Evolutionary conservation across 2,888 invertebrate species (phyloP).

Genomic region (Antitype chi): DNA sequence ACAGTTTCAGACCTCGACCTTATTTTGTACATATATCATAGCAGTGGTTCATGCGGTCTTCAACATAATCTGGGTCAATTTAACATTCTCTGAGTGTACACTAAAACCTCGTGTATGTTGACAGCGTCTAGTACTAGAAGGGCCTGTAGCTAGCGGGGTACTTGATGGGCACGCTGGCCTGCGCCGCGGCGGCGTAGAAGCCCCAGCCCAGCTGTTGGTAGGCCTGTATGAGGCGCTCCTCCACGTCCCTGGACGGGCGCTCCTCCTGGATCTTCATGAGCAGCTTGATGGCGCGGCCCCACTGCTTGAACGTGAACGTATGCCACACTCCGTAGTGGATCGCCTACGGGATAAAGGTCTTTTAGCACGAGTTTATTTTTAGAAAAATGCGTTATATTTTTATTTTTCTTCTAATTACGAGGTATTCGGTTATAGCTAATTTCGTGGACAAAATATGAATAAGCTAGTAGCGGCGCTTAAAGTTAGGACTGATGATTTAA

Average conservation of each 20-base stretch:
- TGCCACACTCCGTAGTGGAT: conserved; percentile 96
- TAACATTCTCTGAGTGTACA: conserved; percentile 43
- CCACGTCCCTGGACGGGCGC: conserved; percentile 93
- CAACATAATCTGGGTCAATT: conserved; percentile 2
- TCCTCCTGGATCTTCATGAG: conserved; percentile 95
- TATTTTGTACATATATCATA: neutral
- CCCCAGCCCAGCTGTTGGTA: conserved; percentile 93
- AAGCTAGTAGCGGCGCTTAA: neutral
- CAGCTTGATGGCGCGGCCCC: conserved; percentile 95
- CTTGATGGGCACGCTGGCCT: conserved; percentile 91
- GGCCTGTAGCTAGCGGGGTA: conserved; percentile 93
- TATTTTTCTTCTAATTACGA: neutral
- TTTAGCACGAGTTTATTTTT: too few relatives aligned
- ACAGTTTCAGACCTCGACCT: neutral
- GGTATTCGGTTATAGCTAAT: neutral
- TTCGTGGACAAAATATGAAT: neutral
- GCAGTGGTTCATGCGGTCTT: neutral
- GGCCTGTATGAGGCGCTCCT: conserved; percentile 92
- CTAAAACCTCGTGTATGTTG: neutral
- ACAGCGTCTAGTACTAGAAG: conserved; percentile 89
- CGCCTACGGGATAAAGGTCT: conserved; percentile 84
- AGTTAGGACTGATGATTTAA: too few relatives aligned
- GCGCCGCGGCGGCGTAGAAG: conserved; percentile 91
- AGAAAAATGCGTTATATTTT: neutral
- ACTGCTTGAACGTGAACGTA: conserved; percentile 94